Evolutionary conservation across 2,888 invertebrate species (phyloP).

Genomic region (Ceramica pisi): DNA sequence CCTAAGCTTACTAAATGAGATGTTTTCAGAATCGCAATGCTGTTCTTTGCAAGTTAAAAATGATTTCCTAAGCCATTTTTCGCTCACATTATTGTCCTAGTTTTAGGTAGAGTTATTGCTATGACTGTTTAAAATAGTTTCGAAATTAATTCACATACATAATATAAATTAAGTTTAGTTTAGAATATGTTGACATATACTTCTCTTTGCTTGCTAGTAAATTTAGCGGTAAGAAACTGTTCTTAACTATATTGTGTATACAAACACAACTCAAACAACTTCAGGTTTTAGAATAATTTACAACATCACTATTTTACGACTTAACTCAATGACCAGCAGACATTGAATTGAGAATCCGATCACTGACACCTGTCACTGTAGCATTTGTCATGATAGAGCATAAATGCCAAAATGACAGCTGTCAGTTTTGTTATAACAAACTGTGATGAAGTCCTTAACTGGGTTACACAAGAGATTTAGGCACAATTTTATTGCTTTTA

Average conservation of each 20-base stretch:
- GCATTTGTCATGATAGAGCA: background rate
- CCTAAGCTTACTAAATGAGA: no score
- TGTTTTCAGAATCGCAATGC: no score
- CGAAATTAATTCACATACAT: background rate
- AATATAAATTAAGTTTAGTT: slow-evolving; percentile 4
- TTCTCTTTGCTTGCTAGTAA: background rate
- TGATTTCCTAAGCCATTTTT: background rate
- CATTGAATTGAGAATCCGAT: slow-evolving; percentile 4
- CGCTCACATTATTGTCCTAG: background rate
- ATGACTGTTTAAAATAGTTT: background rate
- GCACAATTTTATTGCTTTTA: slow-evolving; percentile 48
- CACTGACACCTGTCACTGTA: slow-evolving; percentile 9
- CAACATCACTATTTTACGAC: slow-evolving; percentile 17
- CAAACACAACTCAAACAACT: background rate
- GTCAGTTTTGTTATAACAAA: slow-evolving; percentile 10
- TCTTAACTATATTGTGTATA: slow-evolving; percentile 15
- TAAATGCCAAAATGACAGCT: slow-evolving; percentile 21
- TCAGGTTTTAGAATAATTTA: background rate
- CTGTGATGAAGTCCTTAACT: background rate
- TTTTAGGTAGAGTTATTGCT: background rate
- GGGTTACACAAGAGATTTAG: slow-evolving; percentile 20
- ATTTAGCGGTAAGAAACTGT: background rate
- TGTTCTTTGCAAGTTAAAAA: background rate
- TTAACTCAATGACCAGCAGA: slow-evolving; percentile 17
- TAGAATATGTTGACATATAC: background rate